phyloP scores from a whole-genome alignment of 2,113 vertebrate genomes.

The Paramormyrops kingsleyae region DNA sequence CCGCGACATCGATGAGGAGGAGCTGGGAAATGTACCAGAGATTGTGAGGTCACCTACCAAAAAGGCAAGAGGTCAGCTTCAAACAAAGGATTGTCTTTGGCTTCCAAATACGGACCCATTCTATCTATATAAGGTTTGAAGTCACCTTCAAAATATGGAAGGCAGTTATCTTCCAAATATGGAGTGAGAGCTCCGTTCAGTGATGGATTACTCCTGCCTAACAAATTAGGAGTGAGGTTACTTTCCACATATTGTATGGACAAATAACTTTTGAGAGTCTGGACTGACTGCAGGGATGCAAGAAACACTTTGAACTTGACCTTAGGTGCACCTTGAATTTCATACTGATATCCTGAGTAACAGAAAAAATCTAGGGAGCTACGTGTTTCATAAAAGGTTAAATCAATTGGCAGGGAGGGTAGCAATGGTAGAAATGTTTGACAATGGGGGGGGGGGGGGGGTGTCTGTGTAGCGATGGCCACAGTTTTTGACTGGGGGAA shows the following conservation, averaged over 20 bases:
- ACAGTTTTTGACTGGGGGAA: background rate
- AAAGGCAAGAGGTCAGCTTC: background rate
- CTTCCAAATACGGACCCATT: background rate
- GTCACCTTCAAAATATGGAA: background rate
- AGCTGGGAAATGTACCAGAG: constrained; percentile 42
- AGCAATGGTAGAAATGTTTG: background rate
- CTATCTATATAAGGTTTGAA: background rate
- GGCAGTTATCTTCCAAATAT: background rate
- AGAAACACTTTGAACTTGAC: background rate
- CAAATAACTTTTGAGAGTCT: background rate
- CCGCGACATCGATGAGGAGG: constrained; percentile 60
- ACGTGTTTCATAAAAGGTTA: background rate
- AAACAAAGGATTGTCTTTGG: background rate
- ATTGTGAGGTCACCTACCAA: background rate
- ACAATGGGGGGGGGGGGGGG: background rate
- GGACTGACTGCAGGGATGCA: background rate
- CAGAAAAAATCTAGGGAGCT: background rate
- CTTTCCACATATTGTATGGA: background rate
- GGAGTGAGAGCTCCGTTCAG: background rate
- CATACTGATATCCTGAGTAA: background rate
- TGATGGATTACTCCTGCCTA: background rate
- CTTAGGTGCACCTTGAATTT: background rate
- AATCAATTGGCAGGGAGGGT: background rate
- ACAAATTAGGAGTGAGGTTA: background rate
- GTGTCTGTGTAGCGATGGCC: background rate